Evolutionary conservation across 2,797 vertebrate genomes (phyloP).

Genomic region (Pangasius djambal): DNA sequence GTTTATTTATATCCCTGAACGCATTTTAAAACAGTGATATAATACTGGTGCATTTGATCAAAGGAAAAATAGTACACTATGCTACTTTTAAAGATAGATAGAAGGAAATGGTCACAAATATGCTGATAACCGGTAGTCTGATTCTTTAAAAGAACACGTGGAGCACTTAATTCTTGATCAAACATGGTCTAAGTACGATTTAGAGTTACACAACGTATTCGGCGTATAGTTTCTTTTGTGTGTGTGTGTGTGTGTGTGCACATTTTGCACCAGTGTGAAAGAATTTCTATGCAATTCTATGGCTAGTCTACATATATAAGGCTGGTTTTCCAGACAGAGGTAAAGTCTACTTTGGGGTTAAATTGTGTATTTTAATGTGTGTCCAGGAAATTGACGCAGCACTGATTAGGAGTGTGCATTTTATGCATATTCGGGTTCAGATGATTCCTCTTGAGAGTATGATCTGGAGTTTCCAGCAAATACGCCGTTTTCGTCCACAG

Average conservation of each 20-base stretch:
- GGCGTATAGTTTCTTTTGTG: background rate
- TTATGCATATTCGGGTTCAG: conserved; percentile 87
- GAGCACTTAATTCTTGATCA: background rate
- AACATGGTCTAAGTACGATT: background rate
- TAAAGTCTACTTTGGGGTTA: conserved; percentile 20
- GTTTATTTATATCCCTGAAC: conserved; percentile 74
- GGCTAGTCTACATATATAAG: conserved; percentile 29
- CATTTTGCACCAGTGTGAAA: conserved; percentile 33
- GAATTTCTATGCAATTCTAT: conserved; percentile 1
- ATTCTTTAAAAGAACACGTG: background rate
- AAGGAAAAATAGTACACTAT: conserved; percentile 13
- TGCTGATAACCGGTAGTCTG: background rate
- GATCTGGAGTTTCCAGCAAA: conserved; percentile 74
- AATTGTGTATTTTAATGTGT: background rate
- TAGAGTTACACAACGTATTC: conserved; percentile 22
- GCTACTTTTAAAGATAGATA: background rate
- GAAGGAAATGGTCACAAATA: conserved; percentile 5
- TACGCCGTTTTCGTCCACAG: conserved; percentile 74
- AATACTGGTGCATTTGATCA: conserved; percentile 32
- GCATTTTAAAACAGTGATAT: conserved; percentile 65
- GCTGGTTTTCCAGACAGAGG: conserved; percentile 24
- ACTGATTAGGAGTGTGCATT: conserved; percentile 29
- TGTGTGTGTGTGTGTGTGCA: background rate
- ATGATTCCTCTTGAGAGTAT: conserved; percentile 84
- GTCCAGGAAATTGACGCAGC: conserved; percentile 13